Percentiles rank a stretch among this genome's conserved stretches.
phyloP scores from a whole-genome alignment of 2,797 vertebrate species.

The Enteromius argenteus region DNA sequence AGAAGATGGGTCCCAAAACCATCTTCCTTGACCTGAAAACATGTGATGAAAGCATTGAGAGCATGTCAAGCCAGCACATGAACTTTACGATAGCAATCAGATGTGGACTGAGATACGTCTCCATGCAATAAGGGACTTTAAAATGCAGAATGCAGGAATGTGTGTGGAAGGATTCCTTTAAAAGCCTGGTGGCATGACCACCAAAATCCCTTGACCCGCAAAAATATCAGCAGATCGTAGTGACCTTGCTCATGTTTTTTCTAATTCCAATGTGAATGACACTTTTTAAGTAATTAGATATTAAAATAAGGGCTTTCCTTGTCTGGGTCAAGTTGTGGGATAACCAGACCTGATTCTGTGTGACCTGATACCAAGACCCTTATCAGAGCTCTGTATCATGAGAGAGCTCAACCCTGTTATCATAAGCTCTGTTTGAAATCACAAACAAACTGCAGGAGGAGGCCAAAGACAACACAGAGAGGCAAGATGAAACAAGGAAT shows the following conservation, averaged over 20 bases:
- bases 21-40: slow-evolving; percentile 30
- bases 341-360: slow-evolving; percentile 45
- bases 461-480: slow-evolving; percentile 55
- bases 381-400: slow-evolving; percentile 40
- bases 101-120: slow-evolving; percentile 54
- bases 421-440: slow-evolving; percentile 54
- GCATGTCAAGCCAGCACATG: slow-evolving; percentile 55
- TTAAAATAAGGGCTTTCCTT: slow-evolving; percentile 30
- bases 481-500: slow-evolving; percentile 49
- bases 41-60: slow-evolving; percentile 33
- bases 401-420: slow-evolving; percentile 57
- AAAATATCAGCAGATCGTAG: slow-evolving; percentile 32
- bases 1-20: background rate
- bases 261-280: slow-evolving; percentile 16
- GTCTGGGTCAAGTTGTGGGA: slow-evolving; percentile 30
- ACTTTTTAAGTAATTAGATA: slow-evolving; percentile 19
- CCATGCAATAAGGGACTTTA: slow-evolving; percentile 36
- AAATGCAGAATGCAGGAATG: slow-evolving; percentile 52
- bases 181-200: slow-evolving; percentile 42
- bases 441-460: slow-evolving; percentile 54
- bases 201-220: slow-evolving; percentile 43
- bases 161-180: slow-evolving; percentile 21
- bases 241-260: slow-evolving; percentile 38
- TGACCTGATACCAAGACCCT: slow-evolving; percentile 45
- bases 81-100: slow-evolving; percentile 56